Evolutionary conservation across 2,113 vertebrate genomes (phyloP), one percentile per base, ranked within the genome.

Genomic region (Lynx canadensis): DNA sequence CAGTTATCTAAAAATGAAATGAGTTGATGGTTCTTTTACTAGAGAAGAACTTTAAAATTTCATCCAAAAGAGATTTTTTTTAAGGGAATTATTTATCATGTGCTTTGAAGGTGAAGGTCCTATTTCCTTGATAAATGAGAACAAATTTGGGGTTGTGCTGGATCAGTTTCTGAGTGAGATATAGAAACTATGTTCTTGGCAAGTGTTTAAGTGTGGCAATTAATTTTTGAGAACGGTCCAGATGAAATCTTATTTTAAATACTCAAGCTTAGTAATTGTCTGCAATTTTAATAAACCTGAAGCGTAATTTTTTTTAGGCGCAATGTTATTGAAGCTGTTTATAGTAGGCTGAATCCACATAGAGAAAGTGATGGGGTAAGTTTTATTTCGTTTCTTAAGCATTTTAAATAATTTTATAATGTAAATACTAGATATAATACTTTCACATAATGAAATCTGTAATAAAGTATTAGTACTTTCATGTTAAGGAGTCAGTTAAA

Each of bases 341-440:
- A 99, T 99, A 99, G 99, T 99, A 99, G 99, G 97, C 99, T 99
- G 98, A 99, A 99, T 98, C 99, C 99, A 97, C 99, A 99, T 99
- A 99, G 99, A 99, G 99, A 99, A 97, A 99, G 98, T 97, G 99
- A 99, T 97, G 99, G 99, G 99, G 99, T 99, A 99, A 99, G 99
- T 99, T 98, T 89, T 88, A 3, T 45, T 97, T 98, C 98, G 74
- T 90, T 98, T 98, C 31, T 66, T 98, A 97, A 45, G 33, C 38
- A 78, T 97, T 96, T 93, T 19, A 81, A 95, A 23, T 97, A 94
- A 74, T 92, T 93, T 95, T 88, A 45, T 33, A 81, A 55, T 86
- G 50, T 81, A 66, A 91, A 90, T 89, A 80, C 14, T 94, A 86
- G 52, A 48, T 83, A 55, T 38, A 89, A 19, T 86, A 66, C 0